Base-by-base conservation (phyloP, 2,113 vertebrate genomes). In the Holacanthus passer region DNA sequence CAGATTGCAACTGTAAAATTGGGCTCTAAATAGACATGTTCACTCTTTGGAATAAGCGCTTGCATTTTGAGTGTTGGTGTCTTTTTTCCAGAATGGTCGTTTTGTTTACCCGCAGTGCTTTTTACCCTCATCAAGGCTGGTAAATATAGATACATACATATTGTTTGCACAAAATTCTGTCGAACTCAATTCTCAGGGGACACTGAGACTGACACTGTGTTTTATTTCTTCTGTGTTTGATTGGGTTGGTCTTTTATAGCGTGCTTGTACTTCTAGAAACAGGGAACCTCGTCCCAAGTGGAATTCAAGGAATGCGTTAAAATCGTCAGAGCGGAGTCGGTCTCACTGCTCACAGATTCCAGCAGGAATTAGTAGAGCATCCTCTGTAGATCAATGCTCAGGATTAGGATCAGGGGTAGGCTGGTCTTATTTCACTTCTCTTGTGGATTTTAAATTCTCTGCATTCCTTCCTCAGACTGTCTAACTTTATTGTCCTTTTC, bases 71-170 rank as follows among this genome's bases (percentile, higher is more conserved):
- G 7, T 41, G 14, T 31, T 45, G 1, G 56, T 74, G 12, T 5
- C 27, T 48, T 22, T 79, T 81, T 59, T 62, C 91, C 85, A 78
- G 66, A 79, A 62, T 27, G 80, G 69, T 22, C 87, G 22, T 52
- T 87, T 87, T 87, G 12, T 65, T 91, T 93, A 95, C 77, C 91
- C 88, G 10, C 93, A 90, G 83, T 95, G 94, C 78, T 95, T 96
- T 92, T 65, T 88, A n/a, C 87, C 77, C 1, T 86, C 91, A 75
- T 70, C 91, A 20, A 85, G 88, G 77, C 66, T 91, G 90, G 92
- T 94, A 93, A 94, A 89, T 91, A 71, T 73, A 50, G n/a, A n/a
- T n/a, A n/a, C n/a, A 27, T 66, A 66, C 19, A 35, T 4, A n/a
- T 29, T 9, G 3, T 82, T 70, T 24, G 7, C 19, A 52, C 50